Base-by-base conservation (phyloP, 2,113 vertebrate species). In the Leucoraja erinaceus region DNA sequence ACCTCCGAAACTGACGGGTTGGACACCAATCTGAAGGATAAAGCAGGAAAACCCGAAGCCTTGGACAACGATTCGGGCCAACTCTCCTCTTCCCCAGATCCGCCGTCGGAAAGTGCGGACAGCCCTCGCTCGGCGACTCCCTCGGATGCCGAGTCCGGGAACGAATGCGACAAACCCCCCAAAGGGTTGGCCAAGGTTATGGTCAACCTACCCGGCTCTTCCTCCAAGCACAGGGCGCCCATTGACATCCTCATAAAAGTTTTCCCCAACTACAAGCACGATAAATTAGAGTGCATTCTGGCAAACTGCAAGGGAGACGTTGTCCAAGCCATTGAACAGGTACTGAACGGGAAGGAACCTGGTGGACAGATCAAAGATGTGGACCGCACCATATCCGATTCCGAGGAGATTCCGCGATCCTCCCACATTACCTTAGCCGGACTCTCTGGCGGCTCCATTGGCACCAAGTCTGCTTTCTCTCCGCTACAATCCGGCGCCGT, bases 81-180 rank as follows among this genome's bases (percentile, higher is more conserved):
- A 93, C 94, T 94, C 10, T 94, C 96, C 75, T 94, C 95, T 10
- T 93, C 66, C n/a, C 94, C 95, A 3, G 96, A 96, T 14, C 96
- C 95, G 16, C 95, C 95, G 8, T 97, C 97, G 3, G 97, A 96
- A 90, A 95, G 94, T 22, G 94, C 95, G 2, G 96, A 95, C 78
- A 97, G 97, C 83, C 97, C 97, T 0, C 95, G 94, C 92, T 97
- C 97, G 11, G 94, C 96, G 0, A 97, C 96, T 9, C 96, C 97
- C 8, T 98, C 97, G 6, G 97, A 98, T 88, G 94, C 95, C 59
- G 97, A 98, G 94, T 98, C 97, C 0, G 97, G 97, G 93, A 97
- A 96, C 84, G 97, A 98, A 94, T 97, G 95, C 0, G 97, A 98
- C 70, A 97, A 96, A 94, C 94, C 94, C 38, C 94, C 94, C 38